A percentile compares a stretch with the other conserved stretches of the same genome.
phyloP scores from a whole-genome alignment of 2,113 vertebrate genomes.

The Campylorhamphus procurvoides region DNA sequence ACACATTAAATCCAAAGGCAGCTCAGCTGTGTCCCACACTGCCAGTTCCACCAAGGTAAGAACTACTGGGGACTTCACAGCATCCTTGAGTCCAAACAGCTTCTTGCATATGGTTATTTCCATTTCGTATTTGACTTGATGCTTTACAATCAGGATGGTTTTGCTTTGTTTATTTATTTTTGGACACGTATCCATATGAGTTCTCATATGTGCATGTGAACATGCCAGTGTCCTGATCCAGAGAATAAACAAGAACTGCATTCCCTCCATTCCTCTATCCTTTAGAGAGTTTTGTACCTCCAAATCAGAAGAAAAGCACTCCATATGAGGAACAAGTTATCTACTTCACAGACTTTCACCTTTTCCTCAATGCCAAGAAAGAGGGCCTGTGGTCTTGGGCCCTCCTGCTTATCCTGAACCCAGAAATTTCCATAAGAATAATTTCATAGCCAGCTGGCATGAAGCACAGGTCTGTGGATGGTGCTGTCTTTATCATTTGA shows the following conservation, averaged over 20 bases:
- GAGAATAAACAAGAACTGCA: not conserved
- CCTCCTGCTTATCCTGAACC: not conserved
- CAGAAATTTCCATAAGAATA: not conserved
- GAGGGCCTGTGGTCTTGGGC: not conserved
- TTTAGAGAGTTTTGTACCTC: not conserved
- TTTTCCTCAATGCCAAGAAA: not conserved
- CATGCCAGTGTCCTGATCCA: not conserved
- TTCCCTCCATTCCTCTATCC: not conserved
- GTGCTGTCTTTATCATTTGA: not conserved
- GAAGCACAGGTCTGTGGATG: not conserved
- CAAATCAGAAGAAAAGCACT: not conserved
- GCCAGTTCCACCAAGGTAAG: slow-evolving; percentile 81
- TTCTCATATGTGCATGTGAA: not conserved
- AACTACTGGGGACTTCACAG: not conserved
- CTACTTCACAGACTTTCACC: not conserved
- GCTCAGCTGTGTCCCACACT: slow-evolving; percentile 73
- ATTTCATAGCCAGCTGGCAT: not conserved
- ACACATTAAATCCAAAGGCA: slow-evolving; percentile 63
- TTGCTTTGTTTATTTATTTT: not conserved
- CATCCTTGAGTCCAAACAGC: not conserved
- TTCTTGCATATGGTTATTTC: not conserved
- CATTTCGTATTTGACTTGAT: not conserved
- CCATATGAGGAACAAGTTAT: not conserved
- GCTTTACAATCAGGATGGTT: not conserved
- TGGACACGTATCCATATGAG: not conserved